Evolutionary conservation across 2,797 vertebrate species (phyloP).

Genomic region (Acridotheres tristis): DNA sequence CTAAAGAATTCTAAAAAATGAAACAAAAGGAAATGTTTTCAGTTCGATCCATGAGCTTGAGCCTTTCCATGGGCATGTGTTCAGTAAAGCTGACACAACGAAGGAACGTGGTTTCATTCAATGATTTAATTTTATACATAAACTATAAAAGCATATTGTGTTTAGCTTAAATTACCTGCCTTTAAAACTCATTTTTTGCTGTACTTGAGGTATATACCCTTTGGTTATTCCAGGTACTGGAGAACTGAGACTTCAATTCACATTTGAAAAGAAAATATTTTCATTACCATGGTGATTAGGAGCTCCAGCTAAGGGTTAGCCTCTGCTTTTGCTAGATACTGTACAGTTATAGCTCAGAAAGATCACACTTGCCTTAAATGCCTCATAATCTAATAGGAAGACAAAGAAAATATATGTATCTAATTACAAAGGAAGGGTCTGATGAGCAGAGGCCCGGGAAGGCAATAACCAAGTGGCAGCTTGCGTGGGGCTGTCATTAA

Average conservation of each 20-base stretch:
- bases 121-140: neutral
- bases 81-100: neutral
- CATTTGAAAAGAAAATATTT: neutral
- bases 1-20: neutral
- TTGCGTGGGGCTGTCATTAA: neutral
- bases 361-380: conserved; percentile 17
- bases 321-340: conserved; percentile 10
- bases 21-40: neutral
- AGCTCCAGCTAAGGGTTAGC: neutral
- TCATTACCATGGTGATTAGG: neutral
- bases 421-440: neutral
- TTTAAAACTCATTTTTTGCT: neutral
- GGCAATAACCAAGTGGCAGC: neutral
- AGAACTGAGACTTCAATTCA: neutral
- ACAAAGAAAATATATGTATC: neutral
- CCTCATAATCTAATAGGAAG: neutral
- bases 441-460: neutral
- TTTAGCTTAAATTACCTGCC: neutral
- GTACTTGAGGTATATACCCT: neutral
- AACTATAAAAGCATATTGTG: neutral
- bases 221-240: neutral
- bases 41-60: neutral
- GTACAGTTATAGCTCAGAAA: neutral
- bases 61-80: neutral
- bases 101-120: neutral